phyloP scores from a whole-genome alignment of 2,888 invertebrate species.

The Bibio marci region DNA sequence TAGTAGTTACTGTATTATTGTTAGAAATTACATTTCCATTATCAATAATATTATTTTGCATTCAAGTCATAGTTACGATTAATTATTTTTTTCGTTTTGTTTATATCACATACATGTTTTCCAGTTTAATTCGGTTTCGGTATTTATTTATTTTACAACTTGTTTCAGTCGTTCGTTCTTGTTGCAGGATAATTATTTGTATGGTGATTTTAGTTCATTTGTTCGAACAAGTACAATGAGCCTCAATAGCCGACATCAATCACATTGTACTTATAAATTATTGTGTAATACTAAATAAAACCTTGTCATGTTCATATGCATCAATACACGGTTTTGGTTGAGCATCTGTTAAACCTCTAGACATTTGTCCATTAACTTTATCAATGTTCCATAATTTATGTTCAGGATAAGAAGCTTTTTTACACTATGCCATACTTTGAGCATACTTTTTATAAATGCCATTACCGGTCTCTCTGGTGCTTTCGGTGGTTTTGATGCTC shows the following conservation, averaged over 20 bases:
- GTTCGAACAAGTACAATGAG: too few relatives aligned
- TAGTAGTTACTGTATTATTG: conserved; percentile 6
- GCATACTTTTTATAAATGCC: conserved; percentile 97
- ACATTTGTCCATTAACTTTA: conserved; percentile 94
- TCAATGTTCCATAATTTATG: conserved; percentile 97
- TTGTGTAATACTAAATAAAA: conserved; percentile 27
- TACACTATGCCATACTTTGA: conserved; percentile 93
- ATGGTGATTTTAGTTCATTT: too few relatives aligned
- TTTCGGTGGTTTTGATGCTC: conserved; percentile 85
- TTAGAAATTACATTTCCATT: conserved; percentile 5
- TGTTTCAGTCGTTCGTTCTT: too few relatives aligned
- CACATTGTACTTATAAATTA: too few relatives aligned
- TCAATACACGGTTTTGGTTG: conserved; percentile 88
- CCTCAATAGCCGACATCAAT: too few relatives aligned
- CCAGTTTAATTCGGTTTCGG: too few relatives aligned
- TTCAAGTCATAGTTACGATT: too few relatives aligned
- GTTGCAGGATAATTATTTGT: too few relatives aligned
- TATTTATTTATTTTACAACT: too few relatives aligned
- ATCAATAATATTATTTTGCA: too few relatives aligned
- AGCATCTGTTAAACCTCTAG: conserved; percentile 83
- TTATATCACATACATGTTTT: too few relatives aligned
- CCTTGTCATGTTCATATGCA: conserved; percentile 93
- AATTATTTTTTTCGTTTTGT: too few relatives aligned
- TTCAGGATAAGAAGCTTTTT: conserved; percentile 90
- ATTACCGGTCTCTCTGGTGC: conserved; percentile 96